Evolutionary conservation across 2,888 invertebrate genomes (phyloP).

Genomic region (Apodemia mormo): DNA sequence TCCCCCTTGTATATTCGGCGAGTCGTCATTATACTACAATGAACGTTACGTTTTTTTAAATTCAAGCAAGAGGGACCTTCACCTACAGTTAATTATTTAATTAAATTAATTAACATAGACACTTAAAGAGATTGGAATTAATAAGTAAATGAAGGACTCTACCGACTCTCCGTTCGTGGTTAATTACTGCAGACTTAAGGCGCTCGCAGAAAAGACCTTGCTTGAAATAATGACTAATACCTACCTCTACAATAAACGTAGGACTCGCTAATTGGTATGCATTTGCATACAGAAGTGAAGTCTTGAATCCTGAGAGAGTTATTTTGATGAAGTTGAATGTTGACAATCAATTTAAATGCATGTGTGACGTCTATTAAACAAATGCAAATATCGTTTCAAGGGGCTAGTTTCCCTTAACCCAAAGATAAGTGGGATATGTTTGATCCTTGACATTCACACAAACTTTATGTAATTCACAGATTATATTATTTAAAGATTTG

Average conservation of each 20-base stretch:
- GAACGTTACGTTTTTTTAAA: slow-evolving; percentile 79
- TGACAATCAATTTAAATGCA: no score
- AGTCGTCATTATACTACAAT: slow-evolving; percentile 72
- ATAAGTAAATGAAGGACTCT: slow-evolving; percentile 72
- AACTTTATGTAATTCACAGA: no score
- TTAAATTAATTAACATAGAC: slow-evolving; percentile 76
- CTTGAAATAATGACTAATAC: slow-evolving; percentile 75
- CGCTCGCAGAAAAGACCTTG: slow-evolving; percentile 59
- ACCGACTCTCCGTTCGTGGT: slow-evolving; percentile 58
- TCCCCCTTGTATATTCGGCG: slow-evolving; percentile 79
- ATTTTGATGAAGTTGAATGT: slow-evolving; percentile 66
- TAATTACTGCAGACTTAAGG: slow-evolving; percentile 66
- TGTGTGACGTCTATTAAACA: no score
- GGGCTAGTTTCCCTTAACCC: no score
- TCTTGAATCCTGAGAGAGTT: slow-evolving; percentile 54
- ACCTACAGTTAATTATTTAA: slow-evolving; percentile 78
- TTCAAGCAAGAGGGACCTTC: slow-evolving; percentile 72
- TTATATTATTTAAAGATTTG: no score
- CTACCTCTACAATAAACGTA: slow-evolving; percentile 60
- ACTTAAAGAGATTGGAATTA: slow-evolving; percentile 75
- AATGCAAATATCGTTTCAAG: no score
- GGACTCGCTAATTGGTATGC: slow-evolving; percentile 74
- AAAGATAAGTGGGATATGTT: no score
- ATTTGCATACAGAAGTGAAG: slow-evolving; percentile 76
- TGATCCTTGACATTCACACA: no score